These are phyloP conservation scores for Microtus richardsoni DNA, from an alignment of 2,113 vertebrate genomes.

Conservation along the genomic window DNA sequence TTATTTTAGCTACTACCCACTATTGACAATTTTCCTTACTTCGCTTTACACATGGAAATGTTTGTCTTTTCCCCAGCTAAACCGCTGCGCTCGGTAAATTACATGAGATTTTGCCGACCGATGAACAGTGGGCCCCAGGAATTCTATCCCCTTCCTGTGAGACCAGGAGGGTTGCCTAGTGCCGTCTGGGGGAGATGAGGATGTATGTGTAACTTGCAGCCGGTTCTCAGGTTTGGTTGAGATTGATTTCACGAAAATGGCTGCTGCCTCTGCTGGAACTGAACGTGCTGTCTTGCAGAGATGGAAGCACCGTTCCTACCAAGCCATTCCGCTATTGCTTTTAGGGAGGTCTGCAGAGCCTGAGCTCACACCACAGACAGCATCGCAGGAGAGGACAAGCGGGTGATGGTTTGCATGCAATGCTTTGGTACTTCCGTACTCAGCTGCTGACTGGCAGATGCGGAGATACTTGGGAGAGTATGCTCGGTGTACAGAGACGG, in stretches of 20 bases:
- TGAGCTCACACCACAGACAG: background rate
- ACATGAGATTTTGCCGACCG: background rate
- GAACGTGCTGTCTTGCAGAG: background rate
- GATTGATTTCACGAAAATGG: background rate
- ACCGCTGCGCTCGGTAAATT: background rate
- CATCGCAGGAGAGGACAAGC: background rate
- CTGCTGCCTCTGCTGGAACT: background rate
- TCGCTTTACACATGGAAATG: background rate
- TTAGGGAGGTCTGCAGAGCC: background rate
- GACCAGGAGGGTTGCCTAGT: background rate
- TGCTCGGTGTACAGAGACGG: constrained; percentile 50
- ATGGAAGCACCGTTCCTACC: background rate
- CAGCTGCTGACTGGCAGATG: constrained; percentile 20
- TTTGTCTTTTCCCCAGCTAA: constrained; percentile 24
- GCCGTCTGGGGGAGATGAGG: background rate
- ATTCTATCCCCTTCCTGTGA: constrained; percentile 4
- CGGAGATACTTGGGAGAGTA: constrained; percentile 35
- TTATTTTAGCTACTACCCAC: background rate
- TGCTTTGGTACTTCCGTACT: background rate
- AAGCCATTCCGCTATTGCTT: background rate
- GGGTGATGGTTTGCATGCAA: constrained; percentile 47
- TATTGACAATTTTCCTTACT: background rate
- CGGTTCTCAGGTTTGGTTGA: background rate
- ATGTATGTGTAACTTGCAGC: background rate
- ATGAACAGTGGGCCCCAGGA: background rate